Evolutionary conservation across 2,888 invertebrate species (phyloP).

Genomic region (Parnassius apollo): DNA sequence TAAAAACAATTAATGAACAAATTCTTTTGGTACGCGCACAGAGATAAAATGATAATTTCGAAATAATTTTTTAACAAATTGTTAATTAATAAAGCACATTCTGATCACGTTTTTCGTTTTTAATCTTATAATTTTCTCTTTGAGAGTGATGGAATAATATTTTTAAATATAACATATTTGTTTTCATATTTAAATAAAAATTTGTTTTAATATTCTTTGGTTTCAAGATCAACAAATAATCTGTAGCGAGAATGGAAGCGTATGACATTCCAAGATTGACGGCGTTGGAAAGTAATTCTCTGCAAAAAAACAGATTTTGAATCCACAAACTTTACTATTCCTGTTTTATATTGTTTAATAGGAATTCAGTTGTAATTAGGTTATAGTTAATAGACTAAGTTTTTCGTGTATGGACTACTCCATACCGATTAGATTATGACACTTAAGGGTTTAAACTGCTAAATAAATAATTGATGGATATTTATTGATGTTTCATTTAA

Average conservation of each 20-base stretch:
- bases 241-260: background rate
- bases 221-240: constrained; percentile 10
- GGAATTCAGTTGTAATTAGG: constrained; percentile 8
- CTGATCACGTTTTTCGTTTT: background rate
- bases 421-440: constrained; percentile 51
- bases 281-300: background rate
- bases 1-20: too few species aligned
- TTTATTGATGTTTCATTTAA: constrained; percentile 31
- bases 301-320: background rate
- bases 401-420: constrained; percentile 44
- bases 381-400: constrained; percentile 19
- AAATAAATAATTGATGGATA: constrained; percentile 54
- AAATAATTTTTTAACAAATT: too few species aligned
- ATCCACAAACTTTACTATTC: constrained; percentile 2
- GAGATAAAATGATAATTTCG: too few species aligned
- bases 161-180: background rate
- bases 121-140: background rate
- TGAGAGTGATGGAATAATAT: background rate
- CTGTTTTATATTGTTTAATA: constrained; percentile 2
- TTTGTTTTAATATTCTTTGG: background rate
- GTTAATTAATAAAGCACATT: too few species aligned
- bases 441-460: constrained; percentile 48
- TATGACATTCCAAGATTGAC: constrained; percentile 12
- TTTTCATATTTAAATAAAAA: background rate
- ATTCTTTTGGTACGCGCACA: too few species aligned